phyloP scores from a whole-genome alignment of 2,113 vertebrate species.

The Atrichornis clamosus region DNA sequence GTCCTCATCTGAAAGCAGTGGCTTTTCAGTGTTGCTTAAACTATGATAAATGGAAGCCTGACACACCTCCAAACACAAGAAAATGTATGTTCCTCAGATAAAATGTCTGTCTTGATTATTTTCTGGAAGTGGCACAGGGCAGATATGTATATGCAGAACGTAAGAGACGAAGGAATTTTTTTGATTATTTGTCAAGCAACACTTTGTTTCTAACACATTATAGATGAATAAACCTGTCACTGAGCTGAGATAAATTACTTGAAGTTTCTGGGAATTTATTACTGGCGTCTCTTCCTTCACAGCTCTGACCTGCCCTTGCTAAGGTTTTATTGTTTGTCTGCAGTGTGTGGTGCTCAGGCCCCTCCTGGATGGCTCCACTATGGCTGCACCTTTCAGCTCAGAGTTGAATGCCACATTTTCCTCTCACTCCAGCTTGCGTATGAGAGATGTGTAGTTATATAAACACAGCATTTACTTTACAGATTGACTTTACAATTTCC shows the following conservation, averaged over 20 bases:
- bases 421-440: background rate
- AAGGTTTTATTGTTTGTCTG: background rate
- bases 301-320: background rate
- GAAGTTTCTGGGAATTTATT: conserved; percentile 17
- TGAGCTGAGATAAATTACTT: conserved; percentile 7
- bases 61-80: background rate
- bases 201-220: background rate
- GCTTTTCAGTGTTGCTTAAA: background rate
- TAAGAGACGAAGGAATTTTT: background rate
- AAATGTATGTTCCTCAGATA: background rate
- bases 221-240: conserved; percentile 32
- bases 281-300: background rate
- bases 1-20: background rate
- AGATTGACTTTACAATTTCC: background rate
- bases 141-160: background rate
- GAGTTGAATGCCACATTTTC: background rate
- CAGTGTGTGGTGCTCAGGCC: fast-evolving
- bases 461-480: background rate
- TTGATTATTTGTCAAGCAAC: background rate
- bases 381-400: background rate
- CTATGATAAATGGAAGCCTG: background rate
- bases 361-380: background rate
- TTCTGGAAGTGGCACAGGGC: background rate
- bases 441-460: background rate
- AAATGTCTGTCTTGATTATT: conserved; percentile 3